Conservation (phyloP, 2,888 invertebrate genomes). For the Chloromyia formosa region DNA sequence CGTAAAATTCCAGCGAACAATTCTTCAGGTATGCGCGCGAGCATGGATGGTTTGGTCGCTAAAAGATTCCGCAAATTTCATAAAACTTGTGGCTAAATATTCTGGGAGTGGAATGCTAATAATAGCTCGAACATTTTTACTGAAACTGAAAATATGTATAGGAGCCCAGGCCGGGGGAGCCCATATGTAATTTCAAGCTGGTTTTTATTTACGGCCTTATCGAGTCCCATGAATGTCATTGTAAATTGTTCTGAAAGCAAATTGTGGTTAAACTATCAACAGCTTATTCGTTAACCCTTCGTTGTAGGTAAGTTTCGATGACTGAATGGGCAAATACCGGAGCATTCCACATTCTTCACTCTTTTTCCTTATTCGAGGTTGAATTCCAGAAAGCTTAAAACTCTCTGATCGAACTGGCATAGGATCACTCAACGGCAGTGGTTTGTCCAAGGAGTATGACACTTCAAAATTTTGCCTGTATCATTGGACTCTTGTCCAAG, state of each 20-base stretch:
- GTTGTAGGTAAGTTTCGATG: not conserved
- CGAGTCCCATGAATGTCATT: conserved; percentile 14
- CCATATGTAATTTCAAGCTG: not conserved
- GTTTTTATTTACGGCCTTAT: not conserved
- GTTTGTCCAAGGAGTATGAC: too few relatives aligned
- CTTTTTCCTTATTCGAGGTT: not conserved
- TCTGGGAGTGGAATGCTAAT: conserved; percentile 21
- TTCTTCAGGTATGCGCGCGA: not conserved
- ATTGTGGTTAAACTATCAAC: not conserved
- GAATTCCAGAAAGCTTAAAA: too few relatives aligned
- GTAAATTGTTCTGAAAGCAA: conserved; percentile 10
- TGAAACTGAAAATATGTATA: not conserved
- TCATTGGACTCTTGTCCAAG: too few relatives aligned
- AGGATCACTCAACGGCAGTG: too few relatives aligned
- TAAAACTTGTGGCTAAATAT: not conserved
- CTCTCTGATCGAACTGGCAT: too few relatives aligned
- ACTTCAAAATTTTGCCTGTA: too few relatives aligned
- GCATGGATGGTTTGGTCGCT: not conserved
- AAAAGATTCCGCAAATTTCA: conserved; percentile 13
- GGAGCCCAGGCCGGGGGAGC: not conserved
- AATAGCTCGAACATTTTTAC: not conserved
- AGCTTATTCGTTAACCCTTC: not conserved
- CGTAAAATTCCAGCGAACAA: conserved; percentile 20
- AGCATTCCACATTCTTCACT: not conserved
- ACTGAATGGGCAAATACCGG: not conserved